Evolutionary conservation across 2,113 vertebrate genomes (phyloP), one percentile per base, ranked within the genome.

Genomic region (Barbus barbus): DNA sequence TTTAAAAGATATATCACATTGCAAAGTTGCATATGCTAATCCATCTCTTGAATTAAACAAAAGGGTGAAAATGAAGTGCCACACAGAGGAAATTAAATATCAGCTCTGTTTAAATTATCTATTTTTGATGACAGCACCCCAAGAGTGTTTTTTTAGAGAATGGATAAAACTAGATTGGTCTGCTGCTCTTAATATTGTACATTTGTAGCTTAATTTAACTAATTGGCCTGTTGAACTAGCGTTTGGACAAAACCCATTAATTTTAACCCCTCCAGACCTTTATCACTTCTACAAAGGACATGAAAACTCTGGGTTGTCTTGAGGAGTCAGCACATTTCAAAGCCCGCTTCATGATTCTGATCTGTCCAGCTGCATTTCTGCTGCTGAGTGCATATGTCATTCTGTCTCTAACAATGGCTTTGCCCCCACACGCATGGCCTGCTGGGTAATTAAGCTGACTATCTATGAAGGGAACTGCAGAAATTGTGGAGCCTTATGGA

Each of bases 391-490:
- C 69, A 76, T 28, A 56, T 81, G 56, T 82, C 63, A 71, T 63
- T 72, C 12, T 38, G 44, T 82, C 38, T 48, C 51, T 75, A 65
- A 87, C 67, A 74, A 71, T 87, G 80, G 33, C 31, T 36, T 22
- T 81, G 76, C 72, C 56, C 69, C 51, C 81, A 81, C 81, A 61
- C 61, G 82, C 69, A 82, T 76, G 71, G 83, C 78, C 82, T 86
- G 77, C 85, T 90, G 89, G 80, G 86, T 89, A 90, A 90, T 92
- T 90, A 90, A 88, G 87, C 81, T 86, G 76, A 85, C 84, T 88
- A 84, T 88, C 88, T 87, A 85, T 81, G 81, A 77, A 79, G 83
- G 83, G 18, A 86, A 85, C 80, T 81, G 81, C 65, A 85, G 85
- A 84, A 87, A 89, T 88, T 78, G 72, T 84, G 72, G 75, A 71